These are phyloP conservation scores for Adelognathus sp. DNA, from an alignment of 2,888 invertebrate species.

Conservation along the genomic window DNA sequence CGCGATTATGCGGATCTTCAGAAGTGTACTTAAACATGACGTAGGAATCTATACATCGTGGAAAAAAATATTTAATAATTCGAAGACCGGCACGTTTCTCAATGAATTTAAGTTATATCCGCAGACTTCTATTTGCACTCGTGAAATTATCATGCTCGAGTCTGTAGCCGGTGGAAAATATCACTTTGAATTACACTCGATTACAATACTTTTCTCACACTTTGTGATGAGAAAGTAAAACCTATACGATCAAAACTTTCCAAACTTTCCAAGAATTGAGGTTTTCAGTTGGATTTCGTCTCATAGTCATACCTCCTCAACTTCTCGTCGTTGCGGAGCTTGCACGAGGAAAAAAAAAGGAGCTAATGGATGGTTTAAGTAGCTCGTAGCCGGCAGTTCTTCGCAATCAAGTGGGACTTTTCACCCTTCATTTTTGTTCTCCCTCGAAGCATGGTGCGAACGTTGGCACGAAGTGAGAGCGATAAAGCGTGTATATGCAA, in stretches of 20 bases:
- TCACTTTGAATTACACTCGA: background rate
- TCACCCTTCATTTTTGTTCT: background rate
- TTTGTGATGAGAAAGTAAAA: no score
- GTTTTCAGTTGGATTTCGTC: no score
- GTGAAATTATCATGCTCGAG: background rate
- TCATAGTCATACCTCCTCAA: no score
- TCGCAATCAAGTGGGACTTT: background rate
- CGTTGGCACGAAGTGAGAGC: background rate
- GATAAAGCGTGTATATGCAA: background rate
- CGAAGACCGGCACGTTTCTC: no score
- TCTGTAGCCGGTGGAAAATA: background rate
- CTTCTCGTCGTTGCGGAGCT: background rate
- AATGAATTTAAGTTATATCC: no score
- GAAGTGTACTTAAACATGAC: background rate
- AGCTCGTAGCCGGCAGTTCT: slow-evolving; percentile 7
- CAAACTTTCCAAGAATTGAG: no score
- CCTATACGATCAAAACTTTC: no score
- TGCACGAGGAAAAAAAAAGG: background rate
- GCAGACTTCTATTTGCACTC: background rate
- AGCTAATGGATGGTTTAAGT: background rate
- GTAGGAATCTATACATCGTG: background rate
- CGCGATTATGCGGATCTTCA: background rate
- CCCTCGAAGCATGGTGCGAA: background rate
- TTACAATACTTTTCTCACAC: no score
- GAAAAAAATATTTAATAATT: no score